A percentile compares a stretch with the other conserved stretches of the same genome.
These are phyloP conservation scores for Microtus pennsylvanicus DNA, from an alignment of 2,113 vertebrate species.

Conservation along the genomic window DNA sequence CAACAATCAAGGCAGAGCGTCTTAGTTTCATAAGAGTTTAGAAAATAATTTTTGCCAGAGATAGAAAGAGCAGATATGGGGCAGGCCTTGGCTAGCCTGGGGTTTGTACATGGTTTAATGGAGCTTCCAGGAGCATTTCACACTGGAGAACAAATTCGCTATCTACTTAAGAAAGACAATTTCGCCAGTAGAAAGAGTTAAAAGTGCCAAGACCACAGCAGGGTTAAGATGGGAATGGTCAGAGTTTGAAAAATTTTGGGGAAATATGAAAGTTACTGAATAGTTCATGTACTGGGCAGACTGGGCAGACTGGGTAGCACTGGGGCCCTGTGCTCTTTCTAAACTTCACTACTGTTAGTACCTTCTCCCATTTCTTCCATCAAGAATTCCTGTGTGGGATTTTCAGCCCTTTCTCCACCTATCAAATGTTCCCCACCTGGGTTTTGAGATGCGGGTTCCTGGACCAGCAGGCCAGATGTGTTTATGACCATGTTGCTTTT, in stretches of 20 bases:
- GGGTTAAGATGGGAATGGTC: neutral
- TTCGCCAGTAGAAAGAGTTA: neutral
- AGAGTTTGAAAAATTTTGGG: conserved; percentile 25
- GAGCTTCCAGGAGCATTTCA: neutral
- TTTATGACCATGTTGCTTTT: conserved; percentile 88
- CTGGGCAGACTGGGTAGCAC: neutral
- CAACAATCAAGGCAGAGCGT: neutral
- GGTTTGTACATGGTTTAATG: neutral
- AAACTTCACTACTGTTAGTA: conserved; percentile 82
- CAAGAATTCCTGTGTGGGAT: conserved; percentile 87
- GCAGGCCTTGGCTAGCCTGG: neutral
- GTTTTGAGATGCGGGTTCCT: neutral
- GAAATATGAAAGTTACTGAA: neutral
- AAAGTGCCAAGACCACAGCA: neutral
- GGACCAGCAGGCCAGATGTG: conserved; percentile 61
- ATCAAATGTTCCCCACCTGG: neutral
- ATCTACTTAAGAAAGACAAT: neutral
- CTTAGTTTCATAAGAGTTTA: neutral
- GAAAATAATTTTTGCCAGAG: neutral
- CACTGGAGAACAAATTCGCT: neutral
- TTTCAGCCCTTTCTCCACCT: conserved; percentile 78
- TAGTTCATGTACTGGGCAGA: conserved; percentile 4
- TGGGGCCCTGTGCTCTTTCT: conserved; percentile 49
- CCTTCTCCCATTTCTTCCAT: conserved; percentile 89
- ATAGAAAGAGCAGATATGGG: neutral